phyloP scores from a whole-genome alignment of 2,888 invertebrate species.

The Acrobasis suavella region DNA sequence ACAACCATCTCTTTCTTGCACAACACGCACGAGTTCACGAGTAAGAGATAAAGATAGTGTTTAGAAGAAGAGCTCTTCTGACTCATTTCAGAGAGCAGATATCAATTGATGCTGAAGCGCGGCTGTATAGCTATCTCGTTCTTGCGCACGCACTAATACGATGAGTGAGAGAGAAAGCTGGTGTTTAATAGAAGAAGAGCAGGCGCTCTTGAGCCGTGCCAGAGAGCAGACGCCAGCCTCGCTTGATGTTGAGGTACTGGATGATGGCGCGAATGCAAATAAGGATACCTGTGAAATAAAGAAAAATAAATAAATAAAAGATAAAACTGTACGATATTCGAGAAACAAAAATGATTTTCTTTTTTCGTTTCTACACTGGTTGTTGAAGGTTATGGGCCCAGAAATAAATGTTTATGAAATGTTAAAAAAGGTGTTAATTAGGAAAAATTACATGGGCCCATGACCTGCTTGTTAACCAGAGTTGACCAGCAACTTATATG shows the following conservation, averaged over 20 bases:
- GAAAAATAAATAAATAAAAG: background rate
- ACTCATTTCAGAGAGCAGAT: slow-evolving; percentile 91
- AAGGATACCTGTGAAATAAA: slow-evolving; percentile 85
- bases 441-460: no score
- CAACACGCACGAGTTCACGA: slow-evolving; percentile 34
- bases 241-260: slow-evolving; percentile 94
- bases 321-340: background rate
- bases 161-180: slow-evolving; percentile 43
- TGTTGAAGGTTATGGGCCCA: no score
- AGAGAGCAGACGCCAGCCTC: slow-evolving; percentile 93
- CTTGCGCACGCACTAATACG: slow-evolving; percentile 39
- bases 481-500: no score
- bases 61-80: slow-evolving; percentile 95
- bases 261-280: slow-evolving; percentile 94
- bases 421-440: no score
- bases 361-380: no score
- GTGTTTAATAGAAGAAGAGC: slow-evolving; percentile 89
- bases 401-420: no score
- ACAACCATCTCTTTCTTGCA: slow-evolving; percentile 43
- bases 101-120: slow-evolving; percentile 92
- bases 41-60: slow-evolving; percentile 38
- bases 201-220: slow-evolving; percentile 93
- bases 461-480: no score
- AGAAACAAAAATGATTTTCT: no score
- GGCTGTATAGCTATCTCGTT: slow-evolving; percentile 39